Percentiles rank a stretch among this genome's conserved stretches.
Conservation (phyloP, 2,797 vertebrate species). For the Hypotaenidia okinawae region DNA sequence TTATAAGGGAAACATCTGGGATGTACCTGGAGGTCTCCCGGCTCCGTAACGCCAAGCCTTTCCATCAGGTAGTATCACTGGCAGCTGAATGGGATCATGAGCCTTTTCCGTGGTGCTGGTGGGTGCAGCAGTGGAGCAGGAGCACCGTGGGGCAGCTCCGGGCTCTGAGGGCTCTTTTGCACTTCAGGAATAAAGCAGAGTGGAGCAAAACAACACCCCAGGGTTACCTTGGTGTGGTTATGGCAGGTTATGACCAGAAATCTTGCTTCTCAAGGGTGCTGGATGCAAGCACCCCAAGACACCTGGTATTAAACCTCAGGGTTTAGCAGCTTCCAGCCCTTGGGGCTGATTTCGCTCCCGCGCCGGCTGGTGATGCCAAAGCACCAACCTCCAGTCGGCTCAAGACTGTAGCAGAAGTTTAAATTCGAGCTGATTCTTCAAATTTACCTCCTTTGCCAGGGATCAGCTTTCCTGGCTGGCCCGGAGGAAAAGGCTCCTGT, state of each 20-base stretch:
- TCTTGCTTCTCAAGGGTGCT: neutral
- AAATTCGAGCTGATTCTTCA: neutral
- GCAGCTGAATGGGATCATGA: accelerated
- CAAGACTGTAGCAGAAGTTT: accelerated
- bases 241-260: neutral
- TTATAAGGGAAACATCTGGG: accelerated
- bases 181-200: neutral
- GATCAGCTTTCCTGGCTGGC: neutral
- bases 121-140: neutral
- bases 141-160: neutral
- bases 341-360: neutral
- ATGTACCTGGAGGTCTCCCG: neutral
- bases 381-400: neutral
- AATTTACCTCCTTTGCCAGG: neutral
- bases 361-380: neutral
- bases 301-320: neutral
- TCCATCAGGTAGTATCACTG: accelerated
- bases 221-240: neutral
- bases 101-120: neutral
- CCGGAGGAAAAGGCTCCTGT: neutral
- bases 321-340: neutral
- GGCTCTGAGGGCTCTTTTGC: accelerated
- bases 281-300: neutral
- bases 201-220: accelerated
- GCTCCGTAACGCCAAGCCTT: neutral